Evolutionary conservation across 2,797 vertebrate species (phyloP).

Genomic region (Crocidura indochinensis): DNA sequence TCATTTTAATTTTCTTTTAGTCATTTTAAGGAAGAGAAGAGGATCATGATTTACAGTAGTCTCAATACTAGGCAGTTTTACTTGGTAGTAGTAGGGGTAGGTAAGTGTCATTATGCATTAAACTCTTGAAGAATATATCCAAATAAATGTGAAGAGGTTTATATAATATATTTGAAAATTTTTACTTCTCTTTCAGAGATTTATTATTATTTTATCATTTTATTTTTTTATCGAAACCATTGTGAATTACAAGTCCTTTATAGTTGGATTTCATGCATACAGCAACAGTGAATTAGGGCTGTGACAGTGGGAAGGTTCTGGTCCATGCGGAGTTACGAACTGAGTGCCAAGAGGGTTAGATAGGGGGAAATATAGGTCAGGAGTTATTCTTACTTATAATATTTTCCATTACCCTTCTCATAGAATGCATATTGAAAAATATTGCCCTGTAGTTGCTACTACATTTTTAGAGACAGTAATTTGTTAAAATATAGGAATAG

Average conservation of each 20-base stretch:
- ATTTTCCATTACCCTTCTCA: not conserved
- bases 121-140: slow-evolving; percentile 33
- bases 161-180: slow-evolving; percentile 31
- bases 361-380: too few species aligned
- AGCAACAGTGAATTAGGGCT: too few species aligned
- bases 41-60: too few species aligned
- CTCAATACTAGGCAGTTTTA: slow-evolving; percentile 3
- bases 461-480: slow-evolving; percentile 20
- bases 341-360: too few species aligned
- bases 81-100: not conserved
- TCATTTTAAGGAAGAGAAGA: slow-evolving; percentile 38
- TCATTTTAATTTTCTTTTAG: slow-evolving; percentile 23
- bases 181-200: slow-evolving; percentile 25
- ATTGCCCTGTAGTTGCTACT: slow-evolving; percentile 17
- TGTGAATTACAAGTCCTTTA: too few species aligned
- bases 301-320: too few species aligned
- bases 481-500: slow-evolving; percentile 11
- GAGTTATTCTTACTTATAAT: not conserved
- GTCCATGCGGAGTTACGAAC: too few species aligned
- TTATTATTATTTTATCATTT: slow-evolving; percentile 7
- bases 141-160: slow-evolving; percentile 22
- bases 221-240: too few species aligned
- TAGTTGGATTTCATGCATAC: too few species aligned
- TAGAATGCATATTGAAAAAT: not conserved
- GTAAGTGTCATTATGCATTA: not conserved